Evolutionary conservation across 1,140 invertebrate species (phyloP).

Genomic region (Listronotus bonariensis): DNA sequence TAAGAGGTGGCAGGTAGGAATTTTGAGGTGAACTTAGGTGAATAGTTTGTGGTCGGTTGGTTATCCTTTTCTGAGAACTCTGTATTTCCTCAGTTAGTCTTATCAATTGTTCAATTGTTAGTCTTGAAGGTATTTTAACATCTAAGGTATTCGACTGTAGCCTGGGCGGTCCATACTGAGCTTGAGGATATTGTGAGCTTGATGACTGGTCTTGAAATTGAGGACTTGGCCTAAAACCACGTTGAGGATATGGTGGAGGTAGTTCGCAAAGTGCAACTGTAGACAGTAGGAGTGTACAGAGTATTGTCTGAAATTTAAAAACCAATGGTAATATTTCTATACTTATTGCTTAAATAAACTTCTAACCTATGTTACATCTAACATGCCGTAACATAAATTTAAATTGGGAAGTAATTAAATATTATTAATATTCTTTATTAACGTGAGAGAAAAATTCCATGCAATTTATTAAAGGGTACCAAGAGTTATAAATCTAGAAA

Average conservation of each 20-base stretch:
- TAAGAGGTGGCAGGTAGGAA: not conserved
- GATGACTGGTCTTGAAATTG: not conserved
- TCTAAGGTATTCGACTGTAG: slow-evolving; percentile 1
- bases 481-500: too few relatives aligned
- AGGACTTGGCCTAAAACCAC: slow-evolving; percentile 18
- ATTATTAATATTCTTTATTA: too few relatives aligned
- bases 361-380: too few relatives aligned
- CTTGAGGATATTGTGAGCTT: not conserved
- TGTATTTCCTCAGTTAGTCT: slow-evolving; percentile 22
- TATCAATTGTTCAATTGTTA: slow-evolving; percentile 35
- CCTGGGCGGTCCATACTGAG: not conserved
- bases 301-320: slow-evolving; percentile 7
- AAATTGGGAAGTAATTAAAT: too few relatives aligned
- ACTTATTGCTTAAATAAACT: too few relatives aligned
- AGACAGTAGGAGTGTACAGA: not conserved
- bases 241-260: slow-evolving; percentile 12
- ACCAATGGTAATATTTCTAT: too few relatives aligned
- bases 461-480: too few relatives aligned
- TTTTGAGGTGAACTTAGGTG: not conserved
- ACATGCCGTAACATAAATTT: too few relatives aligned
- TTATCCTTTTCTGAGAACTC: not conserved
- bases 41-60: slow-evolving; percentile 5
- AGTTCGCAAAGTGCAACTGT: slow-evolving; percentile 7
- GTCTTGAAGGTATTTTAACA: slow-evolving; percentile 20
- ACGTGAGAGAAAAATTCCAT: too few relatives aligned